Percentiles rank a stretch among this genome's conserved stretches.
Evolutionary conservation across 1,140 invertebrate genomes (phyloP).

Genomic region (Dreissena rostriformis): DNA sequence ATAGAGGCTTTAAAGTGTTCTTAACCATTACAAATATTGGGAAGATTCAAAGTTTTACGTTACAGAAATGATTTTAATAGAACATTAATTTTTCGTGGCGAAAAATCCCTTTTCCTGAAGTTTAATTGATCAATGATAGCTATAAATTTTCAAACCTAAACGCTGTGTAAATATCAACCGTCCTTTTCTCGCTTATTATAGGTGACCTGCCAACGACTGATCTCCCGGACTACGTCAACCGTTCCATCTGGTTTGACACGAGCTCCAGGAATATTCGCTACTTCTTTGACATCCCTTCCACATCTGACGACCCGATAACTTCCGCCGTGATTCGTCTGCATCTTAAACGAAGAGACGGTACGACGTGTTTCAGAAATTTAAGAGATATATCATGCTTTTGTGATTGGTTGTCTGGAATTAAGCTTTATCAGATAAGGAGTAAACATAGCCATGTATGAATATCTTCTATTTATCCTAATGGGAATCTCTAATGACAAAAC

Average conservation of each 20-base stretch:
- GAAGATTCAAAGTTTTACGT: not conserved
- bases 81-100: not conserved
- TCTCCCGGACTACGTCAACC: constrained; percentile 49
- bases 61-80: not conserved
- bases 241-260: constrained; percentile 54
- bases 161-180: not conserved
- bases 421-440: too few species aligned
- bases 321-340: constrained; percentile 23
- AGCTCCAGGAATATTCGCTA: constrained; percentile 31
- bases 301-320: constrained; percentile 39
- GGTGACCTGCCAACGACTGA: constrained; percentile 41
- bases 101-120: not conserved
- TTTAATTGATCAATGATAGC: not conserved
- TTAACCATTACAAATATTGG: too few species aligned
- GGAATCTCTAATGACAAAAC: too few species aligned
- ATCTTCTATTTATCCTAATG: too few species aligned
- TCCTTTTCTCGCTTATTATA: not conserved
- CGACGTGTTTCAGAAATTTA: not conserved
- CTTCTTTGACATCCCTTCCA: constrained; percentile 37
- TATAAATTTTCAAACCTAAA: not conserved
- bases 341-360: constrained; percentile 45
- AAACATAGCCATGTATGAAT: too few species aligned
- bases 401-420: too few species aligned
- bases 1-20: too few species aligned
- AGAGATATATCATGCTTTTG: not conserved